Evolutionary conservation across 2,888 invertebrate species (phyloP).

Genomic region (Limnephilus lunatus): DNA sequence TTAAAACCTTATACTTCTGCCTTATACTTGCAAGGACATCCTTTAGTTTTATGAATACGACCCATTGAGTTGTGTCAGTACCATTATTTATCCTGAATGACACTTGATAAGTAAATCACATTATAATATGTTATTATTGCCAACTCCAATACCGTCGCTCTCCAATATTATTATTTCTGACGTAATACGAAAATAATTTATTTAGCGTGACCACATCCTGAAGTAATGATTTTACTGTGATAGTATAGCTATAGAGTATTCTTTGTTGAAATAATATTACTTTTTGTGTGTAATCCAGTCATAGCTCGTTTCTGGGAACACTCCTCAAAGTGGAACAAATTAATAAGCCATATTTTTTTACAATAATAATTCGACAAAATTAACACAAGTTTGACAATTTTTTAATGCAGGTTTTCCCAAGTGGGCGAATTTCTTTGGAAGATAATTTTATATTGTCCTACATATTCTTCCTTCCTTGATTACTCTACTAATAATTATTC

Average conservation of each 20-base stretch:
- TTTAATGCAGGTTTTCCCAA: neutral
- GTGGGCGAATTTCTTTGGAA: too few relatives aligned
- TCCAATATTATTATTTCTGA: conserved; percentile 3
- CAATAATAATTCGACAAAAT: too few relatives aligned
- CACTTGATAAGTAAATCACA: neutral
- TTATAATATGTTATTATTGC: neutral
- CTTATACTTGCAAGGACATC: too few relatives aligned
- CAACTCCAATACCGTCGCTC: neutral
- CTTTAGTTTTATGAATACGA: too few relatives aligned
- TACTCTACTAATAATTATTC: neutral
- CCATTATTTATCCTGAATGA: neutral
- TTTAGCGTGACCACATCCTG: conserved; percentile 43
- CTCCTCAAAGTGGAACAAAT: neutral
- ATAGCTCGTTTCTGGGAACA: neutral
- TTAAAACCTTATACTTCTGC: too few relatives aligned
- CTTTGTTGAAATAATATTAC: neutral
- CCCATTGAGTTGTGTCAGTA: neutral
- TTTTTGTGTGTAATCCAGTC: neutral
- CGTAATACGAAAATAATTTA: conserved; percentile 30
- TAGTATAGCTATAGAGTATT: neutral
- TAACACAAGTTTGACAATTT: neutral
- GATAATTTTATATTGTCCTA: too few relatives aligned
- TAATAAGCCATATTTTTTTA: neutral
- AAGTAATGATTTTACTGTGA: conserved; percentile 17
- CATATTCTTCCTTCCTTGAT: neutral